Evolutionary conservation across 1,140 invertebrate species (phyloP), one percentile per base, ranked within the genome.

Genomic region (Plodia interpunctella): DNA sequence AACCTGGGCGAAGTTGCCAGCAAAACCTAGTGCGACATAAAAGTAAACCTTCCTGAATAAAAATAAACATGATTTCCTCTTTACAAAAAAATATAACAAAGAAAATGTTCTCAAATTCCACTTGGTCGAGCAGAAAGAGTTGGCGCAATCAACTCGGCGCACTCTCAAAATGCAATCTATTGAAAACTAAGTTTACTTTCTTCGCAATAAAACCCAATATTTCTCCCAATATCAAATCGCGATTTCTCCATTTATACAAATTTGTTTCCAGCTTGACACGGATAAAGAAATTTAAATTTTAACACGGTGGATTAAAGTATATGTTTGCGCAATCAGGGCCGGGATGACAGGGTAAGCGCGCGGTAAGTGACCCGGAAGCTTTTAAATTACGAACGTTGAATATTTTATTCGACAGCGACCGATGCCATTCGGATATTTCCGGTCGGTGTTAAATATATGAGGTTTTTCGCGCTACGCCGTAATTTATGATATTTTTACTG

Each of bases 331-430:
- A 64, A 66, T 66, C 59, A 62, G 49, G 20, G 28, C n/a, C 19
- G 51, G 53, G 55, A 69, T 63, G 66, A 66, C 66, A 69, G 65
- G 60, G 62, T 66, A 62, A 63, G 62, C 64, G 38, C 9, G 28
- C 28, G 62, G 60, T 63, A 71, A 74, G 63, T 68, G 72, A 73
- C 68, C 68, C 62, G 66, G 66, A 70, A 71, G 66, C 65, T 71
- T 71, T 74, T 66, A 74, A 74, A 74, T 74, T 71, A 74, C 66
- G 65, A 58, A 49, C 55, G 51, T 49, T 65, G 68, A 74, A 71
- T 74, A 71, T 71, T 74, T 74, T 68, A 74, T 71, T 74, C 63
- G 65, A 61, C 61, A 61, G 56, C 57, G 59, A 72, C 52, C 61
- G 56, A 60, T 67, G 62, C 54, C 50, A 21, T 64, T 60, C 60